A percentile compares a stretch with the other conserved stretches of the same genome.
These are phyloP conservation scores for Drosophila sulfurigaster DNA, from an alignment of 1,140 invertebrate genomes.

Conservation along the genomic window DNA sequence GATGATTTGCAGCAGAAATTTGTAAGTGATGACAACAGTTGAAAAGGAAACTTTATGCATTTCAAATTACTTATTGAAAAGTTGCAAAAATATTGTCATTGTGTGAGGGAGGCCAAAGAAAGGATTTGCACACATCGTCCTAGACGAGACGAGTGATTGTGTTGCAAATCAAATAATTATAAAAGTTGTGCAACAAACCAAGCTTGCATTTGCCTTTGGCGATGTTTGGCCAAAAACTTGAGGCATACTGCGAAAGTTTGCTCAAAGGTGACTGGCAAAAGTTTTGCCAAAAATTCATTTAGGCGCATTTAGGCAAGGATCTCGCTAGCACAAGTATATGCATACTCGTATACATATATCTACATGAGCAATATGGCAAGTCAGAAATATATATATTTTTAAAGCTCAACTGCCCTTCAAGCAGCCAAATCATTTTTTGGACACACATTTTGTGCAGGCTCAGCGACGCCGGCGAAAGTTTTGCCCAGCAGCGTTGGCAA, in stretches of 20 bases:
- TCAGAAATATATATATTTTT: constrained; percentile 46
- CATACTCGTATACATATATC: no score
- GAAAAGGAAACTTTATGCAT: constrained; percentile 12
- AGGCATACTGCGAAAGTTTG: constrained; percentile 58
- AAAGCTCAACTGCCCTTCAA: constrained; percentile 59
- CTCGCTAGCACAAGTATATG: background rate
- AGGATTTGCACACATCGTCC: constrained; percentile 13
- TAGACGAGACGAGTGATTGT: constrained; percentile 37
- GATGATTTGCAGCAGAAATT: background rate
- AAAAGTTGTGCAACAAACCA: constrained; percentile 61
- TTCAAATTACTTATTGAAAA: constrained; percentile 22
- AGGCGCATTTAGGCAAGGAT: constrained; percentile 66
- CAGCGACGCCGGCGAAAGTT: constrained; percentile 66
- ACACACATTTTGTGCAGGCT: constrained; percentile 69
- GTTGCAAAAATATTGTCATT: constrained; percentile 34
- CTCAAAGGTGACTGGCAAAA: constrained; percentile 70
- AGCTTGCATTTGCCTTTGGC: constrained; percentile 39
- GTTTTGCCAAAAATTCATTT: constrained; percentile 73
- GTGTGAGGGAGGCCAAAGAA: constrained; percentile 9
- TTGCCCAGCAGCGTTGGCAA: constrained; percentile 70
- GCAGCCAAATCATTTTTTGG: constrained; percentile 68
- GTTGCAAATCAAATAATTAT: constrained; percentile 78
- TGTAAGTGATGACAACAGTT: constrained; percentile 6
- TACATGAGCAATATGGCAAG: constrained; percentile 33
- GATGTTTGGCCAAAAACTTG: constrained; percentile 58